Evolutionary conservation across 2,888 invertebrate species (phyloP).

Genomic region (Baronia brevicornis): DNA sequence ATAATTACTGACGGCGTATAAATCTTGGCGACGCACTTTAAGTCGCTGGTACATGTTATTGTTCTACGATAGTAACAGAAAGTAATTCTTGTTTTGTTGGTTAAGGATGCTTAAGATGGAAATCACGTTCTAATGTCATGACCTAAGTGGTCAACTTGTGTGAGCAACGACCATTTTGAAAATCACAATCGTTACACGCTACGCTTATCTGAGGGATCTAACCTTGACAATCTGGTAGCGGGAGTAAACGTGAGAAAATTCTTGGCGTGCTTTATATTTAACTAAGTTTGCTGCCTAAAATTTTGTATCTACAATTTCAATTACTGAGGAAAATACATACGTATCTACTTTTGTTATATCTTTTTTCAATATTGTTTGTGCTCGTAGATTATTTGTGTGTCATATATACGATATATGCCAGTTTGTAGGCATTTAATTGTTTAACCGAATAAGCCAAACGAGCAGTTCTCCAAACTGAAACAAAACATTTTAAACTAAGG

Average conservation of each 20-base stretch:
- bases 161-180: conserved; percentile 37
- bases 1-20: conserved; percentile 4
- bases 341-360: no score
- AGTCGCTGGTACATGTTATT: not conserved
- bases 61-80: conserved; percentile 6
- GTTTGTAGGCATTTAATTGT: no score
- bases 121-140: conserved; percentile 38
- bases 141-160: conserved; percentile 50
- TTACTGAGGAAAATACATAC: no score
- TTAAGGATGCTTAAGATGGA: conserved; percentile 28
- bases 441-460: no score
- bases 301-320: not conserved
- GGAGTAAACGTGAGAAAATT: conserved; percentile 51
- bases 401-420: no score
- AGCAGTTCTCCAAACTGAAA: no score
- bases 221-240: conserved; percentile 50
- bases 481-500: no score
- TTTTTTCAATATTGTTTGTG: no score
- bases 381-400: no score
- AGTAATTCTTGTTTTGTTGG: conserved; percentile 9
- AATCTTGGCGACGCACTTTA: conserved; percentile 6
- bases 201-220: conserved; percentile 46
- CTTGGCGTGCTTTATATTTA: conserved; percentile 9
- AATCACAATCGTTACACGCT: conserved; percentile 29
- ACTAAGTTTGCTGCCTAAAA: no score